Conservation (phyloP, 2,797 vertebrate genomes). For the Platyrinchus mystaceus region DNA sequence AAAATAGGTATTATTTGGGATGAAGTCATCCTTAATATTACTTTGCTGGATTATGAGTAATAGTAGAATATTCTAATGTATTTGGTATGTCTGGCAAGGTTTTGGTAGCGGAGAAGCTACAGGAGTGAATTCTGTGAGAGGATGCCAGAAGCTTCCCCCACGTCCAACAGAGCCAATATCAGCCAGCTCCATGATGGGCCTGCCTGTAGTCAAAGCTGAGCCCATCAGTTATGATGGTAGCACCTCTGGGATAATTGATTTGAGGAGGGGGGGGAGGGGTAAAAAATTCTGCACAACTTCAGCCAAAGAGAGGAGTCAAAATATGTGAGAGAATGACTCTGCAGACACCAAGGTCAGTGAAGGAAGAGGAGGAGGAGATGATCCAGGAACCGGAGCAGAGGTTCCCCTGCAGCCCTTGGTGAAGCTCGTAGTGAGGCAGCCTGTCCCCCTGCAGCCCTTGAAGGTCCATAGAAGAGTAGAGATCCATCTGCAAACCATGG, state of each 20-base stretch:
- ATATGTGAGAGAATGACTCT: not conserved
- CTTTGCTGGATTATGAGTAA: not conserved
- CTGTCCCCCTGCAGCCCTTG: not conserved
- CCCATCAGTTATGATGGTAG: fast-evolving
- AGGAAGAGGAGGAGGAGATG: fast-evolving
- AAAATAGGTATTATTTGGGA: not conserved
- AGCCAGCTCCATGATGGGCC: not conserved
- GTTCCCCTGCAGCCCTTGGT: fast-evolving
- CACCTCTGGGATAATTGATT: not conserved
- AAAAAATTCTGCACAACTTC: fast-evolving
- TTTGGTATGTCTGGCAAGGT: not conserved
- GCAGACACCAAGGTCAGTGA: not conserved
- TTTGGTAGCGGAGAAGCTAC: fast-evolving
- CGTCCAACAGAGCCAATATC: too few relatives aligned
- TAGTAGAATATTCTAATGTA: not conserved
- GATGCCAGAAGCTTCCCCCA: not conserved
- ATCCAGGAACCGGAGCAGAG: fast-evolving
- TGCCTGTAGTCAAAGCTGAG: not conserved
- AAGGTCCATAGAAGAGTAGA: not conserved
- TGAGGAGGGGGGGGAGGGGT: fast-evolving
- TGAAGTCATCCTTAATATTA: not conserved
- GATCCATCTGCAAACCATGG: fast-evolving
- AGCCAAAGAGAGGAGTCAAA: not conserved
- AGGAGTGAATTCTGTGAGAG: not conserved
- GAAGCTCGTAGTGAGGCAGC: not conserved